phyloP scores from a whole-genome alignment of 2,888 invertebrate genomes.

The Cryptops parisi region DNA sequence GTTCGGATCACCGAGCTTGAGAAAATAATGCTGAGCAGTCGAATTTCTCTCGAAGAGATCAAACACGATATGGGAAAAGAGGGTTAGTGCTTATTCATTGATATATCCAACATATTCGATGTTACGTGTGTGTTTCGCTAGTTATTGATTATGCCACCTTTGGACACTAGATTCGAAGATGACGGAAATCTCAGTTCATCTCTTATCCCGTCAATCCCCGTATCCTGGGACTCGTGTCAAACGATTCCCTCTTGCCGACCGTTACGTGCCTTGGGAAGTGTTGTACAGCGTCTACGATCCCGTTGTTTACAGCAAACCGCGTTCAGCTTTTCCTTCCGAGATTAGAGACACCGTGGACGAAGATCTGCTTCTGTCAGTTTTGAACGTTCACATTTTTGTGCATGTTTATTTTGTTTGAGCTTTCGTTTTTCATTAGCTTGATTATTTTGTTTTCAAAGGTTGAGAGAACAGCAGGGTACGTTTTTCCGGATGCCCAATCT shows the following conservation, averaged over 20 bases:
- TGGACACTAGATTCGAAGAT: constrained; percentile 7
- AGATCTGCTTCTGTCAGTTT: constrained; percentile 27
- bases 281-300: constrained; percentile 30
- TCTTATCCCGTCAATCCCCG: constrained; percentile 29
- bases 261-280: constrained; percentile 34
- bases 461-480: constrained; percentile 17
- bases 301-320: constrained; percentile 26
- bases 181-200: constrained; percentile 22
- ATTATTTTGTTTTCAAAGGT: constrained; percentile 9
- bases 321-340: constrained; percentile 24
- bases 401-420: neutral
- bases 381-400: neutral
- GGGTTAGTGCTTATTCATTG: no score
- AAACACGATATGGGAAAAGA: constrained; percentile 20
- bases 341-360: constrained; percentile 28
- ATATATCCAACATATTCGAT: no score
- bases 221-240: constrained; percentile 30
- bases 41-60: constrained; percentile 22
- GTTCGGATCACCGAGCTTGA: constrained; percentile 31
- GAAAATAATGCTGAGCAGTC: constrained; percentile 24
- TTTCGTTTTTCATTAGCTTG: neutral
- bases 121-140: no score
- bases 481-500: constrained; percentile 20
- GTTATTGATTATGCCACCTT: neutral
- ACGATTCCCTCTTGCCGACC: constrained; percentile 32